Base-by-base conservation (phyloP, 2,113 vertebrate genomes). In the Mesocricetus auratus region DNA sequence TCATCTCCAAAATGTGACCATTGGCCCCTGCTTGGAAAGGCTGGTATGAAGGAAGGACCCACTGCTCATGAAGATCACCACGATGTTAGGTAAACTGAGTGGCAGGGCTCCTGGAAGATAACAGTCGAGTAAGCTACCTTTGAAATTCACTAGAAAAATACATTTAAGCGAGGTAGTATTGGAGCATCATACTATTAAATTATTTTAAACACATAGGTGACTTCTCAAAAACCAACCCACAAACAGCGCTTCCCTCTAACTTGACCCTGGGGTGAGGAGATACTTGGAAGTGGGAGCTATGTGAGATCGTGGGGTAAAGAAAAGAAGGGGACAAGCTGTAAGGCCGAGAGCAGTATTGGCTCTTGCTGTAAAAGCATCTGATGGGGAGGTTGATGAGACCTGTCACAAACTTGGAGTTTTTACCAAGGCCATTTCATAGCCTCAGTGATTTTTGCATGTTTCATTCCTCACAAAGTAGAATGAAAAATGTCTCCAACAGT, bases 41-140 rank as follows among this genome's bases (percentile, higher is more conserved):
- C 36, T 15, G 39, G 3, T 4, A 3, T 71, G 19, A 42, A 85
- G 7, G 33, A n/a, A 50, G 24, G 85, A 31, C 45, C 3, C 24
- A 1, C 62, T 3, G 21, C 1, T 24, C 85, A 12, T 26, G 31
- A 73, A 1, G 13, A 7, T 62, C 17, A 0, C 13, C 9, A 4
- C 15, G 31, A 4, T 39, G 7, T 24, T 79, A 24, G 53, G 73
- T 36, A 22, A 91, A 42, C 24, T 2, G 21, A 93, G 22, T 50
- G 15, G 5, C 1, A 3, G n/a, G 11, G 0, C 36, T 62, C 26
- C 82, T 73, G 17, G 73, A 62, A 68, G 16, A 53, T 0, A 8
- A 31, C 3, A 66, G 50, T 53, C 7, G 50, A n/a, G n/a, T 56
- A 33, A 81, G 42, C n/a, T 71, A 66, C 42, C 33, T 29, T 0